Conservation (phyloP, 2,113 vertebrate species). For the Platanista minor region DNA sequence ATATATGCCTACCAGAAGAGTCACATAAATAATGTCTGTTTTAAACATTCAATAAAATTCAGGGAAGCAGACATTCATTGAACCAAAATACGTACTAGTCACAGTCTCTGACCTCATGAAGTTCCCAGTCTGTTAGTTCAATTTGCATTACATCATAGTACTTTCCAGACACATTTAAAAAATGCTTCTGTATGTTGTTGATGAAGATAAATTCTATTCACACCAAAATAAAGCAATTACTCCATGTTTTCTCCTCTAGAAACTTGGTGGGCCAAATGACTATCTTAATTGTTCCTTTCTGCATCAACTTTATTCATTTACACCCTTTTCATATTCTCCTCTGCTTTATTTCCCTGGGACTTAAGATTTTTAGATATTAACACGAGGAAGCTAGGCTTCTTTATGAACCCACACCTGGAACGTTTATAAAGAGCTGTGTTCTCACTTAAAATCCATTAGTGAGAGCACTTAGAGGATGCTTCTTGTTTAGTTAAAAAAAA, state of each 20-base stretch:
- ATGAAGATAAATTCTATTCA: background rate
- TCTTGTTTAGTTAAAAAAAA: background rate
- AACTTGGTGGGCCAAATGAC: background rate
- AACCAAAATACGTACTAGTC: background rate
- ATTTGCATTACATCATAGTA: background rate
- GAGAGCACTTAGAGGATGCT: background rate
- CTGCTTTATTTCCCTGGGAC: background rate
- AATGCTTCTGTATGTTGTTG: background rate
- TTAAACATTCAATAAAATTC: background rate
- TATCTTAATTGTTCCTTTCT: background rate
- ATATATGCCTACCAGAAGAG: background rate
- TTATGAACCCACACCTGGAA: background rate
- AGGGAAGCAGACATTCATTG: background rate
- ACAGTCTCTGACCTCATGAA: background rate
- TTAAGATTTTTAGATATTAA: background rate
- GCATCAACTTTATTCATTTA: conserved; percentile 15
- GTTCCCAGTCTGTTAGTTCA: background rate
- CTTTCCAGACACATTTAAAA: background rate
- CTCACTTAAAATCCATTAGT: background rate
- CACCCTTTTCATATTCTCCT: background rate
- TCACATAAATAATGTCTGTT: background rate
- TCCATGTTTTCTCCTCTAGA: background rate
- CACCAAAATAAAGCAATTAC: background rate
- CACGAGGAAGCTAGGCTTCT: background rate
- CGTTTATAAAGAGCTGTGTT: background rate